Evolutionary conservation across 2,888 invertebrate genomes (phyloP).

Genomic region (Ametastegia equiseti): DNA sequence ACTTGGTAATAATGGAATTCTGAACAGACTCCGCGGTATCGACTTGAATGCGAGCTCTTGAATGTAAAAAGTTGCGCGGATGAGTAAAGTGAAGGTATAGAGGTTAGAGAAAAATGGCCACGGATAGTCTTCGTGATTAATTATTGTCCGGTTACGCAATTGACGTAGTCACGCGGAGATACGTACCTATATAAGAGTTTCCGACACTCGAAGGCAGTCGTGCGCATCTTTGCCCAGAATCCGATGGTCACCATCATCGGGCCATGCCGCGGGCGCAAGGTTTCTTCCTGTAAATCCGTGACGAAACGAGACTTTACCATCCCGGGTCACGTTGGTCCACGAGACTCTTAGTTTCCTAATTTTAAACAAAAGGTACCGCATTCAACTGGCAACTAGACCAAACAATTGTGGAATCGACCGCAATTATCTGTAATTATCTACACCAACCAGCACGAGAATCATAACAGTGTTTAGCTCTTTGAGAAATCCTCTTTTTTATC

Average conservation of each 20-base stretch:
- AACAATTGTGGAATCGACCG: background rate
- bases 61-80: too few relatives aligned
- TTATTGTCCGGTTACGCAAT: slow-evolving; percentile 27
- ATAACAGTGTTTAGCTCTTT: background rate
- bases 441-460: background rate
- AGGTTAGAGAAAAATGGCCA: background rate
- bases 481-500: background rate
- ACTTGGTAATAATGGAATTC: too few relatives aligned
- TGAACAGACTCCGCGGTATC: too few relatives aligned
- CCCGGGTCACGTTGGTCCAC: background rate
- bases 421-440: background rate
- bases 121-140: slow-evolving; percentile 4
- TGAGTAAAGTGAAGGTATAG: too few relatives aligned
- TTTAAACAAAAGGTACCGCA: background rate
- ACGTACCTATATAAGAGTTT: slow-evolving; percentile 11
- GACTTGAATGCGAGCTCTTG: too few relatives aligned
- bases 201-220: background rate
- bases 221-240: slow-evolving; percentile 22
- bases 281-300: background rate
- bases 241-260: background rate
- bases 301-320: background rate
- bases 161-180: background rate
- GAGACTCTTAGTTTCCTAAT: background rate
- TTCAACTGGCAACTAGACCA: background rate
- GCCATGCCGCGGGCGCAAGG: background rate